These are phyloP conservation scores for Perithous albicinctus DNA, from an alignment of 2,888 invertebrate species.

Conservation along the genomic window DNA sequence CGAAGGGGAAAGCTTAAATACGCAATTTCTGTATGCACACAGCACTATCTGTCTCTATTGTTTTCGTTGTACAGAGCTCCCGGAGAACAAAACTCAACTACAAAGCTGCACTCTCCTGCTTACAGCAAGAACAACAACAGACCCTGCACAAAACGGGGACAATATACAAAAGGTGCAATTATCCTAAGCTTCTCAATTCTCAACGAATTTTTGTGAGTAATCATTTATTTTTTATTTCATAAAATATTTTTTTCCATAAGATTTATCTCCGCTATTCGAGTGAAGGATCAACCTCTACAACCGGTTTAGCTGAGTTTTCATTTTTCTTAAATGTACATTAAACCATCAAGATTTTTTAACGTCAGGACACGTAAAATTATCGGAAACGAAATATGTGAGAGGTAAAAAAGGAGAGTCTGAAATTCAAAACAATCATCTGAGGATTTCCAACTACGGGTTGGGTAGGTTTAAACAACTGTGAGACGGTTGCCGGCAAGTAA, in stretches of 20 bases:
- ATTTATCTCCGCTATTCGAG: too few species aligned
- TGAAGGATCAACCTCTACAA: too few species aligned
- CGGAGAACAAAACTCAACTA: background rate
- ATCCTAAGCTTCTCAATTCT: background rate
- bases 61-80: slow-evolving; percentile 1
- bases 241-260: too few species aligned
- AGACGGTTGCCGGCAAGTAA: background rate
- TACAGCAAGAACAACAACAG: background rate
- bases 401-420: background rate
- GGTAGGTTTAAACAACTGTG: background rate
- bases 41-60: background rate
- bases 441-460: background rate
- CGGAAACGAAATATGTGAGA: too few species aligned
- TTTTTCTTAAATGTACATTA: too few species aligned
- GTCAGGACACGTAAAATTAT: too few species aligned
- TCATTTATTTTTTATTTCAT: too few species aligned
- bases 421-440: background rate
- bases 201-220: background rate
- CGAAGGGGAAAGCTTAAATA: slow-evolving; percentile 2
- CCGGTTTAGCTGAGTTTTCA: too few species aligned
- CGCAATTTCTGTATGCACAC: background rate
- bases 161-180: background rate
- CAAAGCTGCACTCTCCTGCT: background rate
- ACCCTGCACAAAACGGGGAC: background rate
- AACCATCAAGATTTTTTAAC: too few species aligned